These are phyloP conservation scores for Nephila pilipes DNA, from an alignment of 1,140 invertebrate genomes.

Conservation along the genomic window DNA sequence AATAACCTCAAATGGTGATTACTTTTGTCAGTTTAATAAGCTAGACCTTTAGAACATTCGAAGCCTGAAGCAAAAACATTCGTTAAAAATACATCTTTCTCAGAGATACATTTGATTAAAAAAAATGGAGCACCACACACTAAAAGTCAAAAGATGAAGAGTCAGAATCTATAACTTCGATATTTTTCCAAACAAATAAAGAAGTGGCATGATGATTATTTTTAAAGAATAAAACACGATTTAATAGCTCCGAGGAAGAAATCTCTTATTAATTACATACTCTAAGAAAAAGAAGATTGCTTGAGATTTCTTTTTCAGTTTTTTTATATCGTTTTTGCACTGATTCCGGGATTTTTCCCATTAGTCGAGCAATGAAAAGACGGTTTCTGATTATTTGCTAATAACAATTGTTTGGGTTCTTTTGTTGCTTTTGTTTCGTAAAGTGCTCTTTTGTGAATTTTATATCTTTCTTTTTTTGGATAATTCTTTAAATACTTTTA, in stretches of 20 bases:
- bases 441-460: neutral
- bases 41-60: neutral
- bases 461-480: neutral
- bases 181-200: neutral
- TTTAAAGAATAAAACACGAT: neutral
- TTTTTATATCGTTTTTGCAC: neutral
- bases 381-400: slow-evolving; percentile 14
- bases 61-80: neutral
- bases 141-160: neutral
- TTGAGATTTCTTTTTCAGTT: neutral
- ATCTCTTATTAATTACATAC: neutral
- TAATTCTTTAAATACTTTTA: neutral
- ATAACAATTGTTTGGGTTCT: neutral
- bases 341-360: neutral
- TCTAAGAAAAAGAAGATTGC: neutral
- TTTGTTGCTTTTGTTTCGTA: neutral
- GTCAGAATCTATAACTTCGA: neutral
- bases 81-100: neutral
- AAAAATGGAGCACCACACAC: neutral
- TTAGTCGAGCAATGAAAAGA: neutral
- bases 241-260: neutral
- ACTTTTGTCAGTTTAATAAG: neutral
- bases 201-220: neutral
- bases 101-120: neutral
- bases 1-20: neutral